Evolutionary conservation across 2,113 vertebrate genomes (phyloP), one percentile per base, ranked within the genome.

Genomic region (Tetrao urogallus): DNA sequence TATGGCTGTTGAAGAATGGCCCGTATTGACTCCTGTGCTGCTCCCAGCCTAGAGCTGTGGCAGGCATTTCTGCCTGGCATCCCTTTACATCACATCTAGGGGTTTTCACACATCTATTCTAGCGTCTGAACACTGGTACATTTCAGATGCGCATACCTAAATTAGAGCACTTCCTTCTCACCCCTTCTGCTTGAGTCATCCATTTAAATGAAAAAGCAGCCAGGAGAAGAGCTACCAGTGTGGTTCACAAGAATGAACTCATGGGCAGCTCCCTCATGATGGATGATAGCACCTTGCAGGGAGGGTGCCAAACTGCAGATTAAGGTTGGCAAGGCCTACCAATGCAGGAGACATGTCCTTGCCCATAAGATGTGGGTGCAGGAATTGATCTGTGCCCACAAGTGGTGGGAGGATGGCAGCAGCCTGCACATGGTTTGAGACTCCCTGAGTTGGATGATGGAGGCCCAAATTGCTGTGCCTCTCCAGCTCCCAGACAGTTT

Each of bases 251-350:
- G 25, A 17, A 54, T 8, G 40, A 34, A 11, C 28, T 48, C 22
- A 24, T 36, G 25, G 21, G 47, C 11, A 73, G 10, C 24, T 43
- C 21, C 16, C 16, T 13, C 7, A 8, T 5, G 0, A 0, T 6
- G 47, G 32, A 19, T 34, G 6, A 27, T 21, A 32, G 54, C 54
- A 30, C 54, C 16, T 32, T 32, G 54, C 1, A 38, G 32, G 71
- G 27, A 34, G 12, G 22, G 15, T 3, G 4, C 3, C 6, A 45
- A 8, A 40, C 56, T 77, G 48, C 24, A 70, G 56, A 20, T 5
- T 18, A 4, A 1, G 24, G 22, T 20, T 0, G 3, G 18, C 63
- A 36, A 34, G 58, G n/a, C 57, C 12, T 20, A 11, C 8, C 1
- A 1, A 18, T 13, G 13, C 18, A n/a, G n/a, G 4, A 45, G n/a